Base-by-base conservation (phyloP, 2,113 vertebrate species). In the Microtus oregoni region DNA sequence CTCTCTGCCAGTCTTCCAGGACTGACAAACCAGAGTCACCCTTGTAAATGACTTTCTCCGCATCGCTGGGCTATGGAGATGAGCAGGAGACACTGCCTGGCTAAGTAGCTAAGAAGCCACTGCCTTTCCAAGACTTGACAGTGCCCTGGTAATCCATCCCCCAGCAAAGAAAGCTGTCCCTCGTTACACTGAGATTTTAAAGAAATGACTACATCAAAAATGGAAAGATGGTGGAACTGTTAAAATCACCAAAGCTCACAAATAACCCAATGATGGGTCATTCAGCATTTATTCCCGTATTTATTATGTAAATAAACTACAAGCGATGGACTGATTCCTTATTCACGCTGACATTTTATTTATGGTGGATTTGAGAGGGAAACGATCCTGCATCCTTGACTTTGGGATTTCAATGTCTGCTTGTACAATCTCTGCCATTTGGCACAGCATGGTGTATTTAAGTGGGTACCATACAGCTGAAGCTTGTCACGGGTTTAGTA, bases 321-420 rank as follows among this genome's bases (percentile, higher is more conserved):
- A 90, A 86, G 63, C n/a, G 38, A 63, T 44, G 38, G 13, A 11
- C 30, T 20, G 10, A 41, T 14, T 26, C 26, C 11, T 86, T 50
- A 55, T 91, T 87, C 55, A 65, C 50, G 90, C 68, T 94, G 85
- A 88, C 68, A 52, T 86, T 73, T 75, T 93, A 73, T 47, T 75
- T 44, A 47, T 65, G n/a, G n/a, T 78, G 86, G 41, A 76, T 55
- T 79, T 93, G 75, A 78, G 50, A 86, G 22, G 17, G 68, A 88
- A n/a, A 17, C 0, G 0, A 55, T 35, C 32, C 47, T 63, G n/a
- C 63, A 28, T 86, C 63, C 38, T 61, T 47, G 61, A 26, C 55
- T 87, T 67, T 44, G 52, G 67, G 75, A 81, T 19, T 24, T 10
- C n/a, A 8, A 4, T 35, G 35, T 81, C 44, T n/a, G 20, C 22